Conservation (phyloP, 2,888 invertebrate species). For the Caenorhabditis auriculariae region DNA sequence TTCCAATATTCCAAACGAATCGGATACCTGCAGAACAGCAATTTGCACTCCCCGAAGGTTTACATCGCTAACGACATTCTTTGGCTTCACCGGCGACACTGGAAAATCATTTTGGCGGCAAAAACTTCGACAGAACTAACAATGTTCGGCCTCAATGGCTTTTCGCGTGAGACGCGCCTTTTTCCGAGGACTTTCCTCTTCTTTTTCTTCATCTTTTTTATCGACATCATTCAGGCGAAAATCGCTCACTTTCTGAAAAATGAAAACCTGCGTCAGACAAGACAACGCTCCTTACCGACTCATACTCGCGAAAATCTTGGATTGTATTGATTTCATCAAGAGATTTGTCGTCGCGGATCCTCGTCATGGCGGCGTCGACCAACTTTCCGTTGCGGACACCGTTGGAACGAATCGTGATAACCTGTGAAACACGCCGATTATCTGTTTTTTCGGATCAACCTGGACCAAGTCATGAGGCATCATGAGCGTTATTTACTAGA, state of each 20-base stretch:
- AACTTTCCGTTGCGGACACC: constrained; percentile 52
- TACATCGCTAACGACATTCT: not conserved
- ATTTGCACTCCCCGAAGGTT: no score
- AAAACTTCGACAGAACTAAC: no score
- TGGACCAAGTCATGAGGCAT: no score
- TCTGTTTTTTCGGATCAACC: not conserved
- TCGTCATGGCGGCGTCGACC: constrained; percentile 52
- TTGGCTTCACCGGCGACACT: constrained; percentile 6
- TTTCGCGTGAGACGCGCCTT: constrained; percentile 13
- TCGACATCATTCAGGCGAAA: constrained; percentile 1
- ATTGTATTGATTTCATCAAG: constrained; percentile 39
- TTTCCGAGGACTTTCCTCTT: constrained; percentile 13
- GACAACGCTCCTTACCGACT: constrained; percentile 31
- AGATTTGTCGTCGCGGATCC: constrained; percentile 48
- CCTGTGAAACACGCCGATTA: constrained; percentile 17
- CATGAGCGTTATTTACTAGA: no score
- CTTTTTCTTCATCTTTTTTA: constrained; percentile 6
- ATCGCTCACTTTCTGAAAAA: constrained; percentile 13
- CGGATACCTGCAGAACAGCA: no score
- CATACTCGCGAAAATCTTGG: constrained; percentile 38
- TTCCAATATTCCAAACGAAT: no score
- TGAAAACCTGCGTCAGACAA: no score
- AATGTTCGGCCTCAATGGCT: no score
- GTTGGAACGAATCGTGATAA: constrained; percentile 56
- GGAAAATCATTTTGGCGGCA: not conserved